Conservation (phyloP, 1,140 invertebrate genomes). For the Nautilus pompilius region DNA sequence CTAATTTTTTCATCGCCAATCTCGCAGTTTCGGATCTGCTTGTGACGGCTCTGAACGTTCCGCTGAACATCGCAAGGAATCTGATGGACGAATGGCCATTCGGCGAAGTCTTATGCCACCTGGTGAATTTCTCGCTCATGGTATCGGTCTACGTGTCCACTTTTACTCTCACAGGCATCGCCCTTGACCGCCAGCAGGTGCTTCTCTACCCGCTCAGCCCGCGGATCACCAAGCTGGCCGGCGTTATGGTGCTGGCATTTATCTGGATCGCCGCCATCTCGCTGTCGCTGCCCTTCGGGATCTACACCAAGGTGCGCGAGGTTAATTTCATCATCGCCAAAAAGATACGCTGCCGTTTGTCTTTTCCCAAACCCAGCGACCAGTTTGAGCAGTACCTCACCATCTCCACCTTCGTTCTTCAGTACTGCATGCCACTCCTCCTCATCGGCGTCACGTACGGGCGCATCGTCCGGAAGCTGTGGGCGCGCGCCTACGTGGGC, state of each 20-base stretch:
- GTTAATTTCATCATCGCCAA: slow-evolving; percentile 17
- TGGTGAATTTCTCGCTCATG: slow-evolving; percentile 59
- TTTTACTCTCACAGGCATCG: slow-evolving; percentile 60
- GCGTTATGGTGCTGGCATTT: slow-evolving; percentile 47
- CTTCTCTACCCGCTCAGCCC: slow-evolving; percentile 57
- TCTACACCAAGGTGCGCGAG: slow-evolving; percentile 48
- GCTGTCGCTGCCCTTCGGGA: slow-evolving; percentile 58
- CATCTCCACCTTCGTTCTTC: slow-evolving; percentile 55
- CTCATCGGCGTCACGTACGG: slow-evolving; percentile 56
- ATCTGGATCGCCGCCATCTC: slow-evolving; percentile 58
- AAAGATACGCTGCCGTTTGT: slow-evolving; percentile 47
- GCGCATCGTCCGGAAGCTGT: slow-evolving; percentile 42
- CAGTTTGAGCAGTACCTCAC: slow-evolving; percentile 52
- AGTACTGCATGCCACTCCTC: slow-evolving; percentile 59
- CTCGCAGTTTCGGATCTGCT: slow-evolving; percentile 92
- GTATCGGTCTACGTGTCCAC: slow-evolving; percentile 60
- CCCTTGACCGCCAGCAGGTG: slow-evolving; percentile 59
- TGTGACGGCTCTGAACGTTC: slow-evolving; percentile 87
- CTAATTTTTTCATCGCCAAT: slow-evolving; percentile 96
- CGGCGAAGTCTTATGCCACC: slow-evolving; percentile 55
- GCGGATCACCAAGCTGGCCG: slow-evolving; percentile 49
- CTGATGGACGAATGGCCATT: slow-evolving; percentile 56
- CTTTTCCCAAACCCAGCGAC: slow-evolving; percentile 37
- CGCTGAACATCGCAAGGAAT: slow-evolving; percentile 53
- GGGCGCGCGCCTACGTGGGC: slow-evolving; percentile 39